These are phyloP conservation scores for Phenganax subtilis DNA, from an alignment of 92 coral and sea anemone species.

Conservation along the genomic window DNA sequence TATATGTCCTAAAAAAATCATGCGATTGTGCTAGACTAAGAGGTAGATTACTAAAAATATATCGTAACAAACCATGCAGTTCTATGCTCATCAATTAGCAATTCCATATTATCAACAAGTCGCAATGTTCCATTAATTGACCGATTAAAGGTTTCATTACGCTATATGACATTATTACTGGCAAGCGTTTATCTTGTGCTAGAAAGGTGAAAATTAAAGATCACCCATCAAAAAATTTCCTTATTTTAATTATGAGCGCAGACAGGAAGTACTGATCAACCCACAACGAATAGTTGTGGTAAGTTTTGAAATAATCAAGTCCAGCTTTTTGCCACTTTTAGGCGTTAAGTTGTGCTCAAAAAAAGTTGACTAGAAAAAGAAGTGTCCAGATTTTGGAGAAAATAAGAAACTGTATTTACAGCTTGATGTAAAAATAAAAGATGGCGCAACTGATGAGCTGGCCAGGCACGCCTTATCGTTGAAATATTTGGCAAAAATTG, in stretches of 20 bases:
- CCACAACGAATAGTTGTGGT: conserved; percentile 4
- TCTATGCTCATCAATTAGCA: not conserved
- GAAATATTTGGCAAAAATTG: conserved; percentile 13
- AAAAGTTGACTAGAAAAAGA: too few relatives aligned
- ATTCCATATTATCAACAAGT: conserved; percentile 6
- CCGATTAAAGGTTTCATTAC: not conserved
- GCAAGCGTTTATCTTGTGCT: conserved; percentile 14
- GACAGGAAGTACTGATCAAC: conserved; percentile 2
- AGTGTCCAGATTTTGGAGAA: too few relatives aligned
- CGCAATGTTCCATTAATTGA: not conserved
- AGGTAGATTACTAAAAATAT: too few relatives aligned
- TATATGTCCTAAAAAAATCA: too few relatives aligned
- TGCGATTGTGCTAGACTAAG: too few relatives aligned
- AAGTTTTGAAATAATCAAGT: not conserved
- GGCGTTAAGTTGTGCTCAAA: too few relatives aligned
- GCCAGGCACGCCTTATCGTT: not conserved
- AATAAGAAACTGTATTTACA: not conserved
- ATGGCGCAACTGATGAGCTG: not conserved
- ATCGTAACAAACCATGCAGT: too few relatives aligned
- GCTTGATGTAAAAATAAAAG: not conserved
- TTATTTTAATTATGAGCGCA: not conserved
- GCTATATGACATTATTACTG: not conserved
- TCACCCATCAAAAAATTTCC: not conserved
- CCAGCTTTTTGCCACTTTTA: not conserved
- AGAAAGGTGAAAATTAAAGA: conserved; percentile 15